Conservation (phyloP, 2,113 vertebrate species). For the Pseudorasbora parva region DNA sequence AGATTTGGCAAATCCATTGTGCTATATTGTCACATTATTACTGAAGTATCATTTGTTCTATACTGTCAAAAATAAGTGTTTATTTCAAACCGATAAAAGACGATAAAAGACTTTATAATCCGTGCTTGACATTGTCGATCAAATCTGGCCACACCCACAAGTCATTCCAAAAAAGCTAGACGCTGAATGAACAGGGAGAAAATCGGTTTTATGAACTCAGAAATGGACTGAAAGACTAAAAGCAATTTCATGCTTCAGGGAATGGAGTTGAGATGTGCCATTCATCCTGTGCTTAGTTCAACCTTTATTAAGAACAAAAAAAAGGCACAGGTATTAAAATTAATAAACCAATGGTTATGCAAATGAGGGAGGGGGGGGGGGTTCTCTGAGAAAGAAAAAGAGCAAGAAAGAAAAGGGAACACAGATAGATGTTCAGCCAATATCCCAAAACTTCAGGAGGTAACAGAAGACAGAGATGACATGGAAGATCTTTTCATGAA, state of each 20-base stretch:
- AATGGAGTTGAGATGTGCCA: constrained; percentile 11
- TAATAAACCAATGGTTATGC: constrained; percentile 26
- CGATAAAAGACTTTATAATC: not conserved
- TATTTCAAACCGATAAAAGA: not conserved
- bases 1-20: not conserved
- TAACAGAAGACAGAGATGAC: not conserved
- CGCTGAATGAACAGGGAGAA: not conserved
- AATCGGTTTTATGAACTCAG: constrained; percentile 14
- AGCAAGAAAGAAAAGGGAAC: not conserved
- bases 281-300: constrained; percentile 23
- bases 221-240: constrained; percentile 5
- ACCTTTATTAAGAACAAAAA: constrained; percentile 38
- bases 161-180: not conserved
- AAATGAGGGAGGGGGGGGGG: not conserved
- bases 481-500: not conserved
- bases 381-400: not conserved
- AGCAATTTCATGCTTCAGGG: constrained; percentile 38
- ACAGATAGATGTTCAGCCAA: not conserved
- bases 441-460: not conserved
- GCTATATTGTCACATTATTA: not conserved
- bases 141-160: not conserved
- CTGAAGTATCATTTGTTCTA: not conserved
- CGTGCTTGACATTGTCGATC: not conserved
- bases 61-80: not conserved
- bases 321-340: constrained; percentile 37